These are phyloP conservation scores for Podargus strigoides DNA, from an alignment of 2,797 vertebrate species.

Conservation along the genomic window DNA sequence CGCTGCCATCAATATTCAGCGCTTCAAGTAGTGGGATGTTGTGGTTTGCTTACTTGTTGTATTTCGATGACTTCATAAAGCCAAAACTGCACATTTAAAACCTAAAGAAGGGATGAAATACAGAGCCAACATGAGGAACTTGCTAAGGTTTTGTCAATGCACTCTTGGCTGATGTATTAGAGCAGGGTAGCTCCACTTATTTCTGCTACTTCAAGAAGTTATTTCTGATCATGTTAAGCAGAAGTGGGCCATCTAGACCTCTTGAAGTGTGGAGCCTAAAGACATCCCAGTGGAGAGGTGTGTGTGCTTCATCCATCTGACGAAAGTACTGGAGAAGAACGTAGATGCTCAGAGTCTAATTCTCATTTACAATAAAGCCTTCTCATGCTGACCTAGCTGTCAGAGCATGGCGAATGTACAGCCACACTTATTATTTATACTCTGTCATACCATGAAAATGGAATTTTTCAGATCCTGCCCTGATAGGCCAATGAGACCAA, in stretches of 20 bases:
- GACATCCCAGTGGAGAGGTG: background rate
- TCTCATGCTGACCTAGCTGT: background rate
- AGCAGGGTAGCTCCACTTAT: background rate
- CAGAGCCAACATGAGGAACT: background rate
- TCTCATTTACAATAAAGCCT: background rate
- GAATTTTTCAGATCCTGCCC: background rate
- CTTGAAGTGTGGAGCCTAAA: background rate
- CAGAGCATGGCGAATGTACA: background rate
- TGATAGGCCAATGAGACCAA: background rate
- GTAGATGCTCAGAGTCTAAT: background rate
- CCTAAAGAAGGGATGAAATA: background rate
- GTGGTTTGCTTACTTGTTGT: background rate
- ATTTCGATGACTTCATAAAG: background rate
- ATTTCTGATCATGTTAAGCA: background rate
- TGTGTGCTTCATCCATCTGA: background rate
- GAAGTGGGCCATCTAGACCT: background rate
- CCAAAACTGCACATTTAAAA: background rate
- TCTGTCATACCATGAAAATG: background rate
- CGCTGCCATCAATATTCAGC: background rate
- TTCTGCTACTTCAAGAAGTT: background rate
- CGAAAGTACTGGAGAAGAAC: background rate
- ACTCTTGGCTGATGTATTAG: background rate
- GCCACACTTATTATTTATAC: background rate
- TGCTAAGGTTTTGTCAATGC: background rate
- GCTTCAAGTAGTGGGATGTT: background rate